Evolutionary conservation across 2,113 vertebrate species (phyloP).

Genomic region (Sprattus sprattus): DNA sequence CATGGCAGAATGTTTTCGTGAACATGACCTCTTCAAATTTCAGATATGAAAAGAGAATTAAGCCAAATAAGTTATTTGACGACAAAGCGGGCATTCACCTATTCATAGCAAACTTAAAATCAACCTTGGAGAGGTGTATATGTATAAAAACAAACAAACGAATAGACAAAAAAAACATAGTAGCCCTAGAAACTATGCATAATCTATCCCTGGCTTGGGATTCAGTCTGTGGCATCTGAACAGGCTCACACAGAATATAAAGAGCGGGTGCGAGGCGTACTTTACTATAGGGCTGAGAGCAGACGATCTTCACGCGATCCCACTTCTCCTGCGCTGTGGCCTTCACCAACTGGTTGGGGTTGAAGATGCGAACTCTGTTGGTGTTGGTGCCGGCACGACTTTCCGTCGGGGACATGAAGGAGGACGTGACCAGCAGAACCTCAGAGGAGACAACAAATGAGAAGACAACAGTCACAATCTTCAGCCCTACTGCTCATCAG

Average conservation of each 20-base stretch:
- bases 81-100: too few species aligned
- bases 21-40: too few species aligned
- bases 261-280: slow-evolving; percentile 50
- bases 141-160: too few species aligned
- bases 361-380: slow-evolving; percentile 83
- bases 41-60: too few species aligned
- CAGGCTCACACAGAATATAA: background rate
- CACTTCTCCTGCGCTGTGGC: slow-evolving; percentile 80
- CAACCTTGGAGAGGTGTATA: too few species aligned
- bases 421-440: slow-evolving; percentile 87
- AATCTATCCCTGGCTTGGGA: background rate
- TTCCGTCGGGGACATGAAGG: slow-evolving; percentile 91
- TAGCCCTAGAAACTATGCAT: too few species aligned
- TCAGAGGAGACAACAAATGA: slow-evolving; percentile 42
- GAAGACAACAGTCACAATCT: background rate
- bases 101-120: too few species aligned
- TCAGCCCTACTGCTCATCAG: background rate
- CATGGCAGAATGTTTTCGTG: too few species aligned
- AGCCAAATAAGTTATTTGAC: too few species aligned
- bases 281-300: slow-evolving; percentile 87
- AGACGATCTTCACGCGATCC: slow-evolving; percentile 86
- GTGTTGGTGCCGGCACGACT: slow-evolving; percentile 78
- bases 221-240: background rate
- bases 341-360: slow-evolving; percentile 80
- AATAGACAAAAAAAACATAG: too few species aligned